phyloP scores from a whole-genome alignment of 1,140 invertebrate genomes.

The Drosophila simulans region DNA sequence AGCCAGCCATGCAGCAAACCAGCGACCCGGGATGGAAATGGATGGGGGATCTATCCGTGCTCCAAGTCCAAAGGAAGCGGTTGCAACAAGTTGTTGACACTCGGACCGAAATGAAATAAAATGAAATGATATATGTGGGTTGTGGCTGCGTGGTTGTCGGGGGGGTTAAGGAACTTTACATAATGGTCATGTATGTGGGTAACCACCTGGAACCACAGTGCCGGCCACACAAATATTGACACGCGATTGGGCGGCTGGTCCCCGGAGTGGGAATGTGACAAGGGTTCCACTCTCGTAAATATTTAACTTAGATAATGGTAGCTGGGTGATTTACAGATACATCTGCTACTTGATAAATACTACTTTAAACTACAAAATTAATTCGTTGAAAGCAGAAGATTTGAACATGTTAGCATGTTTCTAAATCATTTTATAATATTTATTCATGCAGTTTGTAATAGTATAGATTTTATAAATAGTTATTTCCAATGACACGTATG shows the following conservation, averaged over 20 bases:
- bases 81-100: conserved; percentile 55
- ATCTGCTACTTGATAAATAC: no score
- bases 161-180: conserved; percentile 46
- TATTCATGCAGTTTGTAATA: no score
- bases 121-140: conserved; percentile 33
- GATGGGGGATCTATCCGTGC: neutral
- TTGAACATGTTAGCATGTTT: no score
- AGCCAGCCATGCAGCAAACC: conserved; percentile 41
- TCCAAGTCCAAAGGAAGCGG: conserved; percentile 19
- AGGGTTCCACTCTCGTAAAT: neutral
- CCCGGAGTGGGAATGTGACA: neutral
- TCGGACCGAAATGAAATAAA: conserved; percentile 25
- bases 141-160: conserved; percentile 5
- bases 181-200: conserved; percentile 26
- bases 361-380: no score
- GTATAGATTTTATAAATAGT: neutral
- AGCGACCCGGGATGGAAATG: conserved; percentile 21
- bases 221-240: conserved; percentile 45
- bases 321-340: neutral
- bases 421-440: no score
- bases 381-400: no score
- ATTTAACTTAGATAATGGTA: neutral
- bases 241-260: neutral
- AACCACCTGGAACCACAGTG: conserved; percentile 41
- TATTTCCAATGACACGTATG: neutral